phyloP scores from a whole-genome alignment of 1,140 invertebrate species.

The Chlorops oryzae region DNA sequence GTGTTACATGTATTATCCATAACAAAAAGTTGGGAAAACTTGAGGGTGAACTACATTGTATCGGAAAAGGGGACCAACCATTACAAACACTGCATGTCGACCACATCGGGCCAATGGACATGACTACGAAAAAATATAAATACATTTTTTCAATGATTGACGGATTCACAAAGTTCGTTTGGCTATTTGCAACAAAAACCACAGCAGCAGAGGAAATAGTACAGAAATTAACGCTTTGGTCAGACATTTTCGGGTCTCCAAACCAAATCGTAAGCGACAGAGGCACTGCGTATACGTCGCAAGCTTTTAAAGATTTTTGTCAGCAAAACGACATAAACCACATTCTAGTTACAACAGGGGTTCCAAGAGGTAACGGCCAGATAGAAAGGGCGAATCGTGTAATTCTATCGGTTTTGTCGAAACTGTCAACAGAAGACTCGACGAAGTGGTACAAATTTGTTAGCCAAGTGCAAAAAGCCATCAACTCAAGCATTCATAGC shows the following conservation, averaged over 20 bases:
- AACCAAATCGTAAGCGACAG: conserved; percentile 33
- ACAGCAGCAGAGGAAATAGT: not conserved
- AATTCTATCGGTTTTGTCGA: conserved; percentile 13
- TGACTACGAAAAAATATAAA: conserved; percentile 44
- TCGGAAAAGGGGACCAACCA: conserved; percentile 26
- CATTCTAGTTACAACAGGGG: conserved; percentile 22
- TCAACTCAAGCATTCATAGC: conserved; percentile 11
- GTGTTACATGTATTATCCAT: conserved; percentile 17
- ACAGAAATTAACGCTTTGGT: not conserved
- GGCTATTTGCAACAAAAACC: conserved; percentile 31
- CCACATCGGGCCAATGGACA: conserved; percentile 33
- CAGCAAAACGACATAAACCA: conserved; percentile 19
- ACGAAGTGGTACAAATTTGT: conserved; percentile 1
- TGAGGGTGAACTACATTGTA: conserved; percentile 37
- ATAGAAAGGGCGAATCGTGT: conserved; percentile 21
- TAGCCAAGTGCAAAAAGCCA: conserved; percentile 1
- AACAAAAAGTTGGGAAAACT: conserved; percentile 36
- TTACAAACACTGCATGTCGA: conserved; percentile 21
- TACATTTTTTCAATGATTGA: conserved; percentile 44
- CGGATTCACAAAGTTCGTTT: conserved; percentile 46
- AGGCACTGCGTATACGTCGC: conserved; percentile 41
- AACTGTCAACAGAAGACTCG: not conserved
- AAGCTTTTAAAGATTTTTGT: conserved; percentile 15
- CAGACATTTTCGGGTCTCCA: conserved; percentile 34
- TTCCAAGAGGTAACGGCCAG: conserved; percentile 30